phyloP scores from a whole-genome alignment of 2,888 invertebrate genomes.

The Dolichopus griseipennis region DNA sequence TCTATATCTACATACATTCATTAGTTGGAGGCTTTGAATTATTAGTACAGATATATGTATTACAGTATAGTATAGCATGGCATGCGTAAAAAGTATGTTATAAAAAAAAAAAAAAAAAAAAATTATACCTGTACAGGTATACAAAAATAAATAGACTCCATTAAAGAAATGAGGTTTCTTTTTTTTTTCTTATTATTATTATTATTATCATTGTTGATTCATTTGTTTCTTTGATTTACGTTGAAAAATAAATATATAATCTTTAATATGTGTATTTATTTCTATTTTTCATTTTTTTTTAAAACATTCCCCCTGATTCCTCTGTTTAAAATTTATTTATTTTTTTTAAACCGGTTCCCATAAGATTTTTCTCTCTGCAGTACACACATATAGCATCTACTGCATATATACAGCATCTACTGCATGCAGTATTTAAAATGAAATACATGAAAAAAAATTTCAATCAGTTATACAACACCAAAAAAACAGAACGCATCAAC shows the following conservation, averaged over 20 bases:
- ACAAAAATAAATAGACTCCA: slow-evolving; percentile 2
- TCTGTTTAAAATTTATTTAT: background rate
- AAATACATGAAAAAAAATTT: too few species aligned
- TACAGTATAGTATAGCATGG: background rate
- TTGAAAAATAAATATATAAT: background rate
- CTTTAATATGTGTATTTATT: background rate
- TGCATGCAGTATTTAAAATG: too few species aligned
- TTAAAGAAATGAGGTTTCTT: background rate
- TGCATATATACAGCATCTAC: too few species aligned
- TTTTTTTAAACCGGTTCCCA: background rate
- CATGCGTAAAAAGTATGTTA: slow-evolving; percentile 4
- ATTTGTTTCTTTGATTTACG: background rate
- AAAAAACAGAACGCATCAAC: background rate
- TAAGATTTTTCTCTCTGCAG: background rate
- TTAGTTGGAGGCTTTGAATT: background rate
- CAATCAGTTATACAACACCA: background rate
- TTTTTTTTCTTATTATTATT: background rate
- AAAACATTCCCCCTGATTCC: background rate
- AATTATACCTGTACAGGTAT: background rate
- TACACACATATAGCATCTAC: too few species aligned
- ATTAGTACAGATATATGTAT: background rate
- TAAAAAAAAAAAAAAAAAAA: background rate
- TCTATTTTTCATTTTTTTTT: too few species aligned
- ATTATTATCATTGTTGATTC: background rate
- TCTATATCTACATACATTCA: background rate